Percentiles rank a stretch among this genome's conserved stretches.
These are phyloP conservation scores for Halesus radiatus DNA, from an alignment of 1,140 invertebrate species.

Conservation along the genomic window DNA sequence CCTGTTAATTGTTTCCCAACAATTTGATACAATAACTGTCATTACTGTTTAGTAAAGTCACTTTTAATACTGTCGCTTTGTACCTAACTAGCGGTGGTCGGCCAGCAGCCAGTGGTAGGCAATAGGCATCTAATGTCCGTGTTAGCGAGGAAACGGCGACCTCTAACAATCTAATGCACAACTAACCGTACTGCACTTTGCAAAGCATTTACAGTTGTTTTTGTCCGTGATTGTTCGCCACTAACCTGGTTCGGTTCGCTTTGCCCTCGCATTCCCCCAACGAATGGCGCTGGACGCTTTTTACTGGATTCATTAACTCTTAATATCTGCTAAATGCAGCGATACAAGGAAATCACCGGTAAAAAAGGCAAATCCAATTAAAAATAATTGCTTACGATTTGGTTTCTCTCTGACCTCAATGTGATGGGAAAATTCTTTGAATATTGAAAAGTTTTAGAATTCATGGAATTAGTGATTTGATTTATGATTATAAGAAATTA, in stretches of 20 bases:
- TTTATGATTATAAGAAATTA: too few relatives aligned
- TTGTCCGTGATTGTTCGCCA: not conserved
- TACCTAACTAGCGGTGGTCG: too few relatives aligned
- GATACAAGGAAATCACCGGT: not conserved
- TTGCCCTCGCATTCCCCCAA: not conserved
- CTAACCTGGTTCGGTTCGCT: not conserved
- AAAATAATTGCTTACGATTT: not conserved
- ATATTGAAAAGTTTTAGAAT: too few relatives aligned
- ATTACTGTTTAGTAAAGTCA: constrained; percentile 18
- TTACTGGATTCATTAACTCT: not conserved
- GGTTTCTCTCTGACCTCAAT: too few relatives aligned
- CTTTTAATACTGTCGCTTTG: constrained; percentile 7
- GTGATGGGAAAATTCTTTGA: too few relatives aligned
- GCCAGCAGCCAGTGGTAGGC: too few relatives aligned
- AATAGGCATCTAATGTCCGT: not conserved
- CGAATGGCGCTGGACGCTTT: not conserved
- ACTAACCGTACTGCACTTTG: not conserved
- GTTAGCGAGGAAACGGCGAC: not conserved
- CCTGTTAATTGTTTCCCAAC: constrained; percentile 14
- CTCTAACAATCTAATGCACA: not conserved
- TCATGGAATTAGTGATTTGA: too few relatives aligned
- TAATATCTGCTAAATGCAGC: not conserved
- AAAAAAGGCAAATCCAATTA: not conserved
- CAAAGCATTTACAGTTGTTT: constrained; percentile 11
- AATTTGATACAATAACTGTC: constrained; percentile 39